phyloP scores from a whole-genome alignment of 2,888 invertebrate genomes.

The Carcina quercana region DNA sequence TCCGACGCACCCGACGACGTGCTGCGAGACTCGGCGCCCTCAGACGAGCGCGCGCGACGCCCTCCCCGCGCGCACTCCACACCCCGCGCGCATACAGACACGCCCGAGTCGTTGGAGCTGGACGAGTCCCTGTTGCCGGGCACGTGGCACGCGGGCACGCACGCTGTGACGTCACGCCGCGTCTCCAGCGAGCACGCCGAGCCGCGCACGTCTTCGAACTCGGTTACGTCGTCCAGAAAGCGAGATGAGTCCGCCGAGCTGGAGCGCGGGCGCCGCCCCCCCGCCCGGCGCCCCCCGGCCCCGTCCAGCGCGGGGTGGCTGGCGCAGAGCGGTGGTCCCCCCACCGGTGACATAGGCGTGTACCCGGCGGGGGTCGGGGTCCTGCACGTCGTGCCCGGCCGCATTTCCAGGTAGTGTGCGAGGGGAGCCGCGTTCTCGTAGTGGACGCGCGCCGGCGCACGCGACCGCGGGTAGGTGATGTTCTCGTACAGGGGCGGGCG shows the following conservation, averaged over 20 bases:
- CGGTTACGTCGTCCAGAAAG: conserved; percentile 76
- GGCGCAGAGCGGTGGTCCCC: conserved; percentile 55
- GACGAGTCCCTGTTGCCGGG: conserved; percentile 84
- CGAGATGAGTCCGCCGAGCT: conserved; percentile 84
- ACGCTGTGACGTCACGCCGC: conserved; percentile 50
- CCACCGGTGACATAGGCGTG: conserved; percentile 83
- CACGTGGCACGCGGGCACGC: conserved; percentile 71
- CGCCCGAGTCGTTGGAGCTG: conserved; percentile 88
- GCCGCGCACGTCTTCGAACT: conserved; percentile 64
- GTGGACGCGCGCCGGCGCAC: conserved; percentile 82
- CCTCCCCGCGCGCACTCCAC: neutral
- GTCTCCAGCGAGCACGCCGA: conserved; percentile 64
- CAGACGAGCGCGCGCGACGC: conserved; percentile 50
- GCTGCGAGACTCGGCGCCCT: conserved; percentile 80
- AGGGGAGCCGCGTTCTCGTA: conserved; percentile 90
- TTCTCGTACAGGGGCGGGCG: conserved; percentile 80
- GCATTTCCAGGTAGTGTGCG: neutral
- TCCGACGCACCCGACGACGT: conserved; percentile 90
- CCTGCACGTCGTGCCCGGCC: conserved; percentile 20
- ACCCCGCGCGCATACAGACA: conserved; percentile 79
- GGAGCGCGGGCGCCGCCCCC: conserved; percentile 60
- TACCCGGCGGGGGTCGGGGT: conserved; percentile 76
- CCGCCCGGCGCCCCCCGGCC: conserved; percentile 41
- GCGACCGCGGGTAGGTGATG: conserved; percentile 83
- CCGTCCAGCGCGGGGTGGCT: conserved; percentile 36